These are phyloP conservation scores for Drosophila miranda DNA, from an alignment of 1,140 invertebrate species.

Conservation along the genomic window DNA sequence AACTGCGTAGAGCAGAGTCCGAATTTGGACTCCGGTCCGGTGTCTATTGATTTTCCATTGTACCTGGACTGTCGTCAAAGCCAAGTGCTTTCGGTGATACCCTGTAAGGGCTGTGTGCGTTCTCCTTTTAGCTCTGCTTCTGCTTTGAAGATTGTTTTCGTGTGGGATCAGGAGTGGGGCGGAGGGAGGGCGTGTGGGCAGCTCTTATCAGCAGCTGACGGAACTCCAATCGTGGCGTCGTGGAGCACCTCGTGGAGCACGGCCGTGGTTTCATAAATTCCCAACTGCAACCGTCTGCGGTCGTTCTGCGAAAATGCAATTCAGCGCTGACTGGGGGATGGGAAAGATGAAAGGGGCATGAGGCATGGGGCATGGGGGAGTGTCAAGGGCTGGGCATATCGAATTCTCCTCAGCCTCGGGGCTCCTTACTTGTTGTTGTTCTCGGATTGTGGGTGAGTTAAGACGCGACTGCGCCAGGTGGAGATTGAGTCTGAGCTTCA, in stretches of 20 bases:
- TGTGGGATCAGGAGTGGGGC: neutral
- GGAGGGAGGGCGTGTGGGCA: neutral
- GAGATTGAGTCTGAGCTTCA: slow-evolving; percentile 6
- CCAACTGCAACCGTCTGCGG: slow-evolving; percentile 59
- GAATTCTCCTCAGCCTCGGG: slow-evolving; percentile 27
- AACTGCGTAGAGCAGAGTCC: too few species aligned
- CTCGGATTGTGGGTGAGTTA: slow-evolving; percentile 41
- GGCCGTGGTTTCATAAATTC: slow-evolving; percentile 53
- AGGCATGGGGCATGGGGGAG: neutral
- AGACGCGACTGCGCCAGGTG: slow-evolving; percentile 9
- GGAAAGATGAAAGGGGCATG: neutral
- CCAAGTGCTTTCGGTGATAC: slow-evolving; percentile 37
- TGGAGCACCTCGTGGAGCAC: slow-evolving; percentile 20
- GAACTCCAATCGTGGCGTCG: slow-evolving; percentile 24
- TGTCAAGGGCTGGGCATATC: slow-evolving; percentile 35
- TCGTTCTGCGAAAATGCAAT: slow-evolving; percentile 55
- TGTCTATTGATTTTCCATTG: slow-evolving; percentile 50
- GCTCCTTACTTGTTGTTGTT: neutral
- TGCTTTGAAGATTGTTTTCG: slow-evolving; percentile 7
- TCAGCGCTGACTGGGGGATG: slow-evolving; percentile 40
- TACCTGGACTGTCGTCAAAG: slow-evolving; percentile 26
- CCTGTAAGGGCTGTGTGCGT: slow-evolving; percentile 1
- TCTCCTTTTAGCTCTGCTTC: neutral
- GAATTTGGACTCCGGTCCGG: too few species aligned
- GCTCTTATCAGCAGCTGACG: slow-evolving; percentile 43